Conservation (phyloP, 2,797 vertebrate genomes). For the Chrysocyon brachyurus region DNA sequence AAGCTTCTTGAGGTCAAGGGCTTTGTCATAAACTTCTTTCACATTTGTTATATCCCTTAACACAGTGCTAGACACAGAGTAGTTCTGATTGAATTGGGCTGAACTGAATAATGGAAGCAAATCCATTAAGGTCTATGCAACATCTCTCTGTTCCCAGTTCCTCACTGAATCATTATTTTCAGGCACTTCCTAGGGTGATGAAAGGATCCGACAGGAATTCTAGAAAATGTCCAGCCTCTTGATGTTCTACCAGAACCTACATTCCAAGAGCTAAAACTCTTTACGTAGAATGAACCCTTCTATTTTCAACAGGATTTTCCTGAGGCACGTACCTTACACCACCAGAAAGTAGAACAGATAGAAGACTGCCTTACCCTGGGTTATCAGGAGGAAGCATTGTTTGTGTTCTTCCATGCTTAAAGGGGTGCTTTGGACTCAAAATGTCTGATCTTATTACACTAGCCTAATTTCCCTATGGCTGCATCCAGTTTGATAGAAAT, state of each 20-base stretch:
- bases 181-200: neutral
- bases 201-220: neutral
- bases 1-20: neutral
- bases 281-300: neutral
- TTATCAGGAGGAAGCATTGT: neutral
- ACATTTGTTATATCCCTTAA: neutral
- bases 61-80: neutral
- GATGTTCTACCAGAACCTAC: neutral
- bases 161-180: neutral
- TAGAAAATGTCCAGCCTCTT: conserved; percentile 2
- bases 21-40: neutral
- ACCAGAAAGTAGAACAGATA: neutral
- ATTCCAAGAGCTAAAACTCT: neutral
- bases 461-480: conserved; percentile 43
- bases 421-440: conserved; percentile 57
- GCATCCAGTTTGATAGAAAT: conserved; percentile 52
- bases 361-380: neutral
- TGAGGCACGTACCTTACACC: neutral
- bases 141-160: neutral
- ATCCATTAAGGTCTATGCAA: neutral
- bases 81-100: neutral
- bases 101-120: neutral
- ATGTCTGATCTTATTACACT: conserved; percentile 66
- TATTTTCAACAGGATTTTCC: conserved; percentile 44
- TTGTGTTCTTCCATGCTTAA: neutral